Percentiles rank a stretch among this genome's conserved stretches.
phyloP scores from a whole-genome alignment of 2,797 vertebrate genomes.

The Enteromius anoplus region DNA sequence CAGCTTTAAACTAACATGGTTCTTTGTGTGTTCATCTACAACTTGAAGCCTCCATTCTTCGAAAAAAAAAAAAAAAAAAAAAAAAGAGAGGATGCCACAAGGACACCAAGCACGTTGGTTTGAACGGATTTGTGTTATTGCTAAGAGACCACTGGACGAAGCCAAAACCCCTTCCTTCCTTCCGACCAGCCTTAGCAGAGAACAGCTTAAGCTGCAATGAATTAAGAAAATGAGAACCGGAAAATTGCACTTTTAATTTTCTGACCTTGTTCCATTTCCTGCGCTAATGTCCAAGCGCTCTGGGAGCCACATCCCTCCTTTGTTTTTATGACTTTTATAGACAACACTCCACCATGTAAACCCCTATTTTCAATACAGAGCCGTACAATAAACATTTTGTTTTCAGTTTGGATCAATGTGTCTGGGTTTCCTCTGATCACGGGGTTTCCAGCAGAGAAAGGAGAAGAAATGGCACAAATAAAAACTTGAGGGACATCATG shows the following conservation, averaged over 20 bases:
- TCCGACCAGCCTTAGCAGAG: conserved; percentile 61
- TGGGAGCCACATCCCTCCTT: conserved; percentile 62
- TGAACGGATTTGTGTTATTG: conserved; percentile 67
- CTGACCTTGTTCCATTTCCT: conserved; percentile 71
- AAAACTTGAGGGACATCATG: conserved; percentile 55
- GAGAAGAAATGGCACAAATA: conserved; percentile 58
- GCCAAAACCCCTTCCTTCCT: conserved; percentile 68
- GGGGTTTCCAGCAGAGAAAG: conserved; percentile 59
- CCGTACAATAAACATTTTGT: conserved; percentile 64
- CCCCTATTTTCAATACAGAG: conserved; percentile 65
- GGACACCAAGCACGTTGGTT: conserved; percentile 71
- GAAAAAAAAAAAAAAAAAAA: conserved; percentile 18
- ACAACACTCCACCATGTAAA: conserved; percentile 66
- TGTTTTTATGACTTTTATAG: conserved; percentile 64
- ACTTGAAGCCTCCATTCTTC: conserved; percentile 50
- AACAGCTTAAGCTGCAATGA: conserved; percentile 64
- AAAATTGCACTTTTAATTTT: conserved; percentile 69
- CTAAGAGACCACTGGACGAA: conserved; percentile 76
- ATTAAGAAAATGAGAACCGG: conserved; percentile 65
- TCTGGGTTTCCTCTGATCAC: conserved; percentile 65
- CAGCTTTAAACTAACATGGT: conserved; percentile 41
- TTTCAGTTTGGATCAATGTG: conserved; percentile 62
- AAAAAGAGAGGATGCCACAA: conserved; percentile 31
- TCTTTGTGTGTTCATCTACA: conserved; percentile 45
- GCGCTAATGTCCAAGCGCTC: conserved; percentile 63